Base-by-base conservation (phyloP, 1,140 invertebrate species). In the Trissolcus basalis region DNA sequence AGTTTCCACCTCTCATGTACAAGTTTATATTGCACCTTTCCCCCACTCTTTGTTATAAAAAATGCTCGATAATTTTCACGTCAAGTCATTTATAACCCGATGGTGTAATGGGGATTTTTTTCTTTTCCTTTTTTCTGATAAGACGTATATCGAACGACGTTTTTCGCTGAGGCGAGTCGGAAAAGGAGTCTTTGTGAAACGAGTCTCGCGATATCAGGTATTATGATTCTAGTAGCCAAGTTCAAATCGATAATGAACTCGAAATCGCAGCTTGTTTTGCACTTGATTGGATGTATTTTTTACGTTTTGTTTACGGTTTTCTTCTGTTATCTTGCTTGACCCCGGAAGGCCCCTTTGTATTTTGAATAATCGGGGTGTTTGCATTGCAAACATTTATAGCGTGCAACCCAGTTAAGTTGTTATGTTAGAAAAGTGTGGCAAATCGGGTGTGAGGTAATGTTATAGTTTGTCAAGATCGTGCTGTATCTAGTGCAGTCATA, bases 401-500 rank as follows among this genome's bases (percentile, higher is more conserved):
- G 53, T 32, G 51, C 35, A 70, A 61, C 56, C 56, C 27, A 44
- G 43, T 53, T 68, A 39, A 14, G 10, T 47, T 32, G 45, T 59
- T 69, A 53, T 10, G 33, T 48, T 11, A 27, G 36, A 69, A 59
- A 59, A 59, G 48, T 12, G 15, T 14, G 8, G 32, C 41, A 47
- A 69, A 60, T 59, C 54, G 56, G 14, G 47, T 60, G 50, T 61
- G 43, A 55, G 54, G 54, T 56, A 70, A 70, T 70, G 47, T 70
- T 55, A 61, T 54, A 61, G 68, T 53, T 39, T 68, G 59, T 68
- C 54, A 33, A 19, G 64, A 68, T 54, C 14, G n/a, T 35, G 19
- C 9, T 35, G 56, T 41, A 72, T 72, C 69, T 72, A 44, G 69
- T 59, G 53, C 69, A 48, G 63, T 72, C 63, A 65, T 72, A 59